Percentiles rank a stretch among this genome's conserved stretches.
These are phyloP conservation scores for Serinus canaria DNA, from an alignment of 2,113 vertebrate genomes.

Conservation along the genomic window DNA sequence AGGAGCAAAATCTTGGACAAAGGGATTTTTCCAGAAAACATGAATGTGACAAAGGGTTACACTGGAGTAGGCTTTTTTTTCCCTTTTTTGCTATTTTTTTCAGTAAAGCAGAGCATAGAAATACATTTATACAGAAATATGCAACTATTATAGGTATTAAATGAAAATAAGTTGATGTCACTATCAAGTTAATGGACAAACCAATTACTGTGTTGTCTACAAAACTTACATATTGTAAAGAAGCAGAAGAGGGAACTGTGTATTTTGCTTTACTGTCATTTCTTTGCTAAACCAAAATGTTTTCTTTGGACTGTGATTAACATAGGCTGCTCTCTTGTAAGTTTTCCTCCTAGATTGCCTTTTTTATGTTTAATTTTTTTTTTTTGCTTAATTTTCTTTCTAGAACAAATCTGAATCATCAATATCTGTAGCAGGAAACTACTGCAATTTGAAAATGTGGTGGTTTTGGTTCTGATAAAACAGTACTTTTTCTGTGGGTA, in stretches of 20 bases:
- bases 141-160: background rate
- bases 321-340: background rate
- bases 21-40: too few species aligned
- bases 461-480: background rate
- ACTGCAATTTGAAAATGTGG: background rate
- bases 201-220: background rate
- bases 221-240: background rate
- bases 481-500: background rate
- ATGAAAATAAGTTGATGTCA: background rate
- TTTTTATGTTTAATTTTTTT: background rate
- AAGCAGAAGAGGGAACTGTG: background rate
- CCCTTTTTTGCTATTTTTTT: background rate
- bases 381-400: background rate
- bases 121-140: background rate
- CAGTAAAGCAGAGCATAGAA: background rate
- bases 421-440: background rate
- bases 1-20: too few species aligned
- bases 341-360: background rate
- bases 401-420: background rate
- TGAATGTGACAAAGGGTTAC: background rate
- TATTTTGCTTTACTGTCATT: background rate
- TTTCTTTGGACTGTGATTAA: background rate
- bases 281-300: background rate
- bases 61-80: background rate
- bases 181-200: constrained; percentile 2